Evolutionary conservation across 2,797 vertebrate species (phyloP), one percentile per base, ranked within the genome.

Genomic region (Pagetopsis macropterus): DNA sequence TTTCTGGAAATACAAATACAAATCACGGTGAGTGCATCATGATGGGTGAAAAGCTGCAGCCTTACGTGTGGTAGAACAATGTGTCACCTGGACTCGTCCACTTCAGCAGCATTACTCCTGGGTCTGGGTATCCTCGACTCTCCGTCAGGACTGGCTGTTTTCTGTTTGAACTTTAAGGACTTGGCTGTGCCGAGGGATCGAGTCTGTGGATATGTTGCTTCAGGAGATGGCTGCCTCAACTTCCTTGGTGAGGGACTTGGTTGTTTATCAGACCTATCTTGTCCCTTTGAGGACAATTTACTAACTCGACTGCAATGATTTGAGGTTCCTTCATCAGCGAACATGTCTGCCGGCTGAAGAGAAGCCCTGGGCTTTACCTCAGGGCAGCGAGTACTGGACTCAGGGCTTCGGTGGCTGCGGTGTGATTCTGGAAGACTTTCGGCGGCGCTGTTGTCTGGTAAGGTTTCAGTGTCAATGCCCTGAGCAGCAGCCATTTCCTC

Each of bases 1-100:
- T 86, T 96, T 65, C 83, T 97, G 82, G 31, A 76, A 70, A 85
- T 5, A 58, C 1, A 65, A 27, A 43, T 14, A 1, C 57, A 23
- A 62, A 16, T 19, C 8, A 48, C 10, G 4, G 52, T 73, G 31
- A 49, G 2, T 19, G 15, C 15, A 61, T 37, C 4, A n/a, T 5
- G 6, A 65, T 19, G 8, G n/a, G 50, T 49, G 10, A 57, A 68
- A 69, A 61, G 5, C 4, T 33, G 37, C 5, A 67, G 48, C 3
- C 19, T 6, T 3, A 45, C 13, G 16, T 15, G 2, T 23, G 12
- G 0, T 54, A 6, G 57, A 48, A 13, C 19, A 44, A 44, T 5
- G 5, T 0, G 76, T 87, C 51, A 93, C 94, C 90, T 93, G 66
- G 70, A 72, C 54, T 75, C 66, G 19, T 87, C 50, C 31, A 60